Evolutionary conservation across 2,888 invertebrate species (phyloP), one percentile per base, ranked within the genome.

Genomic region (Frankliniella intonsa): DNA sequence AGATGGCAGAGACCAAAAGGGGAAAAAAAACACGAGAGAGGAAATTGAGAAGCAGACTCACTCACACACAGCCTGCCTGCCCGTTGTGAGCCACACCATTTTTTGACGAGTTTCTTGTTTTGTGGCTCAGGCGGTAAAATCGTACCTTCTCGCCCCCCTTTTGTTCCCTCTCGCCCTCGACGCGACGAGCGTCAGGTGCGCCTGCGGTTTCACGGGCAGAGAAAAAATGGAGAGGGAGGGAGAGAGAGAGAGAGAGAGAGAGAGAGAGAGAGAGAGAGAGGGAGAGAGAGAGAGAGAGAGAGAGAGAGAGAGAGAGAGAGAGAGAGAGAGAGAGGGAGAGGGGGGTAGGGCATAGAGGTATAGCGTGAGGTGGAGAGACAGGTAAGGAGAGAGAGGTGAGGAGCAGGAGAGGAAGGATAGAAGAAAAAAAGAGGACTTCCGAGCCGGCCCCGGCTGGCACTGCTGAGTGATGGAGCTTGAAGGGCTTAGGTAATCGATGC

Each of bases 141-240:
- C 62, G 14, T n/a, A 17, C 62, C 62, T 38, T 38, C 62, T n/a
- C 62, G 19, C 62, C 62, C 62, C 62, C 62, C 62, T 62, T 62
- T 62, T 62, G 19, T 62, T 62, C n/a, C 62, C 25, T 62, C 69
- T 76, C 69, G 22, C 69, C 17, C 17, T 62, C 62, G 12, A 76
- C 69, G 25, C 69, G 22, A 76, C 25, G 69, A 76, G 69, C 69
- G 69, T 76, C 69, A 76, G 69, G 69, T 76, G 69, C 69, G 69
- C 22, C 69, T 76, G 69, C 25, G 69, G 69, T 76, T 76, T 76
- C 69, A 76, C 69, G 25, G 55, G 55, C 55, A 5, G 55, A 55
- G 55, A 55, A 55, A 19, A 55, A 55, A 38, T 38, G 38, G 5
- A 38, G 38, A 38, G 38, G 5, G 62, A 19, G n/a, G 0, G 11